Evolutionary conservation across 1,140 invertebrate species (phyloP).

Genomic region (Drosophila insularis): DNA sequence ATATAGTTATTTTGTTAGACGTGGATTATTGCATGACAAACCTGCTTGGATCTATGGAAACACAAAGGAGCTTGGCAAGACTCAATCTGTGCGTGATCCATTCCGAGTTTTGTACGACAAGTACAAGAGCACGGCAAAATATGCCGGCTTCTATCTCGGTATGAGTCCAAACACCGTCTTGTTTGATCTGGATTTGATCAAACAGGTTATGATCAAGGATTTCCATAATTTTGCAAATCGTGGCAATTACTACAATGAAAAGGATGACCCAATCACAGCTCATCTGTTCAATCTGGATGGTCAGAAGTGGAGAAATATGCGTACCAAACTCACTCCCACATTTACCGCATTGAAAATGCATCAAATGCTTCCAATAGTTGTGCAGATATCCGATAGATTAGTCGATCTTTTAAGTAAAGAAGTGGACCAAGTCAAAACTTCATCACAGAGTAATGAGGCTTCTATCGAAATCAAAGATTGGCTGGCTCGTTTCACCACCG

Average conservation of each 20-base stretch:
- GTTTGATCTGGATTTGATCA: conserved; percentile 85
- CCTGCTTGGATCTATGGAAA: conserved; percentile 77
- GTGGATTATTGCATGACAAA: conserved; percentile 75
- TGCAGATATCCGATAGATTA: conserved; percentile 70
- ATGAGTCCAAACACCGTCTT: conserved; percentile 37
- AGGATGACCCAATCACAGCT: conserved; percentile 82
- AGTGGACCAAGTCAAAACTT: not conserved
- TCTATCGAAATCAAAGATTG: conserved; percentile 78
- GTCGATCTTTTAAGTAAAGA: conserved; percentile 59
- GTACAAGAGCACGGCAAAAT: conserved; percentile 57
- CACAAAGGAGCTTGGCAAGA: conserved; percentile 41
- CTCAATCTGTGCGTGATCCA: conserved; percentile 22
- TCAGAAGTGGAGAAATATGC: conserved; percentile 84
- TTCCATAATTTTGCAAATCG: conserved; percentile 84
- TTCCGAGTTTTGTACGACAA: conserved; percentile 72
- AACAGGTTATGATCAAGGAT: conserved; percentile 85
- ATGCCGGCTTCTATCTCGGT: conserved; percentile 55
- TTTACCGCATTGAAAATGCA: conserved; percentile 85
- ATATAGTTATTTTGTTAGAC: conserved; percentile 76
- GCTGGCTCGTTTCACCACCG: conserved; percentile 84
- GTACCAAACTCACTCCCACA: conserved; percentile 83
- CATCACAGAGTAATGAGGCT: not conserved
- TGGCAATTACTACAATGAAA: conserved; percentile 81
- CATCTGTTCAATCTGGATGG: conserved; percentile 83
- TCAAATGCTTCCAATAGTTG: conserved; percentile 82